Conservation (phyloP, 2,888 invertebrate species). For the Phalera bucephala region DNA sequence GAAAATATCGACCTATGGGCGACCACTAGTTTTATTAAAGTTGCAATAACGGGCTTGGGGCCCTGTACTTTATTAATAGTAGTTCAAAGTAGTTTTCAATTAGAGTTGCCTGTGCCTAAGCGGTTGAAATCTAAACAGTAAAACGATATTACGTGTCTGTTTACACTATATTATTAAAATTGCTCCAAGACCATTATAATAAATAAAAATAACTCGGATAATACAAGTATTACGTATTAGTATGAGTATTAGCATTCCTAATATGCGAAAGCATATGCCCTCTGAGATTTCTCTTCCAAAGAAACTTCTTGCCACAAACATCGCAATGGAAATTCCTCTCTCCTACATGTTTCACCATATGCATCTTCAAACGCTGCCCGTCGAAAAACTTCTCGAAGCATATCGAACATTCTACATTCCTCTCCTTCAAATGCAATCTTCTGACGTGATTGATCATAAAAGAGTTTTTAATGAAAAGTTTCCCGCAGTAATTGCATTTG, state of each 20-base stretch:
- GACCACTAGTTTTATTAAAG: too few relatives aligned
- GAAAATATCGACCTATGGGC: too few relatives aligned
- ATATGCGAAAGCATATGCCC: constrained; percentile 72
- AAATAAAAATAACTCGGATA: too few relatives aligned
- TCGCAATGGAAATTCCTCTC: constrained; percentile 81
- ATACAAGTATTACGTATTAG: constrained; percentile 20
- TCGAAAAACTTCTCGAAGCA: constrained; percentile 63
- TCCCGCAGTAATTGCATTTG: constrained; percentile 56
- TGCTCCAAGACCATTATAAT: too few relatives aligned
- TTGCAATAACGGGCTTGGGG: too few relatives aligned
- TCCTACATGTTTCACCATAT: constrained; percentile 75
- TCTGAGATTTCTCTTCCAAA: constrained; percentile 82
- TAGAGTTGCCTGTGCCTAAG: too few relatives aligned
- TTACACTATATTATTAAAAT: too few relatives aligned
- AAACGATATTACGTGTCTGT: too few relatives aligned
- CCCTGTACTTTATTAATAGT: too few relatives aligned
- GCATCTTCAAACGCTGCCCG: constrained; percentile 54
- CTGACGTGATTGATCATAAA: constrained; percentile 59
- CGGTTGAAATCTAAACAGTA: too few relatives aligned
- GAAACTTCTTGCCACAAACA: constrained; percentile 80
- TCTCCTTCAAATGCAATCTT: constrained; percentile 62
- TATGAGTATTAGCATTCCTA: constrained; percentile 23
- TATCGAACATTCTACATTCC: constrained; percentile 57
- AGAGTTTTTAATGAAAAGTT: constrained; percentile 57
- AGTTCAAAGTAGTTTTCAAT: too few relatives aligned